Evolutionary conservation across 1,140 invertebrate species (phyloP).

Genomic region (Neodiprion pinetum): DNA sequence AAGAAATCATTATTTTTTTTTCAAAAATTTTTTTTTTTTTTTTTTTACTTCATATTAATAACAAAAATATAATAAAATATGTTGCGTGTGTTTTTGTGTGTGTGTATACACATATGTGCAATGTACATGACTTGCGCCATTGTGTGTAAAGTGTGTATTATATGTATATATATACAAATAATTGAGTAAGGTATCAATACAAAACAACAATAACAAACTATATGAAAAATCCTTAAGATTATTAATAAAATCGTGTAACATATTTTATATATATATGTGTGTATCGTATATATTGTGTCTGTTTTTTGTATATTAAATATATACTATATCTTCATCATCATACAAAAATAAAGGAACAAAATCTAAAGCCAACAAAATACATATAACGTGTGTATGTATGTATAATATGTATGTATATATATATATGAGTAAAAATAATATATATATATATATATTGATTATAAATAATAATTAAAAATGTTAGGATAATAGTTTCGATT

Average conservation of each 20-base stretch:
- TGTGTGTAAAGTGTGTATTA: background rate
- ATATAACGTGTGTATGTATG: constrained; percentile 12
- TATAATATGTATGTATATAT: background rate
- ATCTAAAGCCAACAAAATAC: constrained; percentile 58
- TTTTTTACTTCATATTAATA: constrained; percentile 14
- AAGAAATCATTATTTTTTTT: constrained; percentile 8
- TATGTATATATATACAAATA: constrained; percentile 34
- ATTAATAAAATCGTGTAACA: constrained; percentile 15
- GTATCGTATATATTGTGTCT: constrained; percentile 26
- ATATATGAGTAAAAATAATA: constrained; percentile 24
- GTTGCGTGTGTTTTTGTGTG: constrained; percentile 20
- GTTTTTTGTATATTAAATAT: constrained; percentile 9
- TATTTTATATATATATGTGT: constrained; percentile 14
- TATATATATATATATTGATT: constrained; percentile 7
- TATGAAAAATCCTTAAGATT: constrained; percentile 50
- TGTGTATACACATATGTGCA: constrained; percentile 38
- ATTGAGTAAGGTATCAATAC: constrained; percentile 53
- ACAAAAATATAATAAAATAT: constrained; percentile 14
- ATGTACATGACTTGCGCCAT: constrained; percentile 27
- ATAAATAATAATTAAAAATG: constrained; percentile 15
- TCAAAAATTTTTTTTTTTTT: constrained; percentile 3
- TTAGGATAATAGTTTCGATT: constrained; percentile 7
- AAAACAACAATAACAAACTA: constrained; percentile 60
- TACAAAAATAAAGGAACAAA: constrained; percentile 60
- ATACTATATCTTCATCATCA: constrained; percentile 22